Percentiles rank a stretch among this genome's conserved stretches.
Evolutionary conservation across 2,888 invertebrate genomes (phyloP).

Genomic region (Ornithoptera alexandrae): DNA sequence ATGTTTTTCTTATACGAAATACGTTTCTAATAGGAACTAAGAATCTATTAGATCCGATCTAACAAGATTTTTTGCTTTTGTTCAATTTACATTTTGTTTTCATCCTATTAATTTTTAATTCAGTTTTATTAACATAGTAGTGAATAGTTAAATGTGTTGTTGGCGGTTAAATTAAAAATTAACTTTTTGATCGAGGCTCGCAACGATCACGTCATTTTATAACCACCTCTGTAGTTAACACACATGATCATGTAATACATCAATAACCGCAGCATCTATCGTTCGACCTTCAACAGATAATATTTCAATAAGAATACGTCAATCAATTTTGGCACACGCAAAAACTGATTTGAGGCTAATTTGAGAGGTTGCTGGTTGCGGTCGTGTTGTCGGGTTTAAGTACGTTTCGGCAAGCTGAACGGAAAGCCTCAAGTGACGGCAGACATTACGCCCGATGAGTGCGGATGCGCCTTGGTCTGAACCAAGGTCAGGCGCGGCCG

Average conservation of each 20-base stretch:
- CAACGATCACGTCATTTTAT: neutral
- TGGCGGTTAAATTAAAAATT: neutral
- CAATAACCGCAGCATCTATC: constrained; percentile 10
- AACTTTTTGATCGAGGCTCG: neutral
- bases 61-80: too few species aligned
- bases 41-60: too few species aligned
- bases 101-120: too few species aligned
- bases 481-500: constrained; percentile 58
- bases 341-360: constrained; percentile 3
- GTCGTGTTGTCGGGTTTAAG: neutral
- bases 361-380: too few species aligned
- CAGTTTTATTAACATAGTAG: too few species aligned
- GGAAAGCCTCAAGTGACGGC: constrained; percentile 42
- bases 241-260: constrained; percentile 4
- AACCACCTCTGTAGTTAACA: neutral
- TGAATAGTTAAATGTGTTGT: too few species aligned
- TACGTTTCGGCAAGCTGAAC: constrained; percentile 37
- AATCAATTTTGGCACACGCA: constrained; percentile 14
- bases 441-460: constrained; percentile 49
- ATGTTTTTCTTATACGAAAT: constrained; percentile 1
- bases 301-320: constrained; percentile 17
- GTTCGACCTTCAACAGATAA: constrained; percentile 18
- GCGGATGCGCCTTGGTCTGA: constrained; percentile 68
- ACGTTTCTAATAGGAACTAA: too few species aligned
- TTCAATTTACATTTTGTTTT: too few species aligned